Conservation (phyloP, 2,888 invertebrate species). For the Meta bourneti region DNA sequence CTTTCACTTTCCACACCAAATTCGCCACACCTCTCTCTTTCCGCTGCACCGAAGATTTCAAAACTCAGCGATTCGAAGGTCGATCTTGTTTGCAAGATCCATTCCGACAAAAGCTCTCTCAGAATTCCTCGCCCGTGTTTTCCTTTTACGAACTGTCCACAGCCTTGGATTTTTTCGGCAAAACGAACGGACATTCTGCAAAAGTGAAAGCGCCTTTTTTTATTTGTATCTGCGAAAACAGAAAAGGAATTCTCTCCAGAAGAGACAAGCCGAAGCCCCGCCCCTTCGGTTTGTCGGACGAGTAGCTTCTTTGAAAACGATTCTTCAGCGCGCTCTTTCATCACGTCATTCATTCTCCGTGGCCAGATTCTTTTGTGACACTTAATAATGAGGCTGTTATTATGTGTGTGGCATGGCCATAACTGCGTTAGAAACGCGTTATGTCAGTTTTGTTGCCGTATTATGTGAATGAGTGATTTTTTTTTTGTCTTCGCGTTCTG, state of each 20-base stretch:
- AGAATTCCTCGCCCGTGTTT: constrained; percentile 6
- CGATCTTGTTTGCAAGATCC: constrained; percentile 10
- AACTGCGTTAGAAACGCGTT: constrained; percentile 17
- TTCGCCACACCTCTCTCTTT: constrained; percentile 39
- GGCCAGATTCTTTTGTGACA: constrained; percentile 12
- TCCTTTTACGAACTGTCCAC: constrained; percentile 2
- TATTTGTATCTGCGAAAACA: not conserved
- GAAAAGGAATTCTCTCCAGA: constrained; percentile 14
- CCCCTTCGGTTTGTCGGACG: constrained; percentile 40
- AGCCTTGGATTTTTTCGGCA: constrained; percentile 48
- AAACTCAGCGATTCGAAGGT: constrained; percentile 50
- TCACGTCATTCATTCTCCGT: constrained; percentile 8
- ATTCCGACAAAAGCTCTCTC: constrained; percentile 13
- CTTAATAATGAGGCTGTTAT: constrained; percentile 27
- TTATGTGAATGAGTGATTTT: constrained; percentile 5
- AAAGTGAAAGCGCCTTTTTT: constrained; percentile 31
- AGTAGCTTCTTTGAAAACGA: constrained; percentile 40
- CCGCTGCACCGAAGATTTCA: constrained; percentile 35
- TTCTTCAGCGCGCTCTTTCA: constrained; percentile 13
- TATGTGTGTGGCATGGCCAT: constrained; percentile 2
- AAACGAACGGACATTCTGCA: constrained; percentile 5
- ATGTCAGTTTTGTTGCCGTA: constrained; percentile 23
- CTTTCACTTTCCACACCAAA: constrained; percentile 34
- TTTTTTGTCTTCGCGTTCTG: not conserved
- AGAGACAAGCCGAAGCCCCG: constrained; percentile 11